Percentiles rank a stretch among this genome's conserved stretches.
Conservation (phyloP, 2,888 invertebrate species). For the Dascillus cervinus region DNA sequence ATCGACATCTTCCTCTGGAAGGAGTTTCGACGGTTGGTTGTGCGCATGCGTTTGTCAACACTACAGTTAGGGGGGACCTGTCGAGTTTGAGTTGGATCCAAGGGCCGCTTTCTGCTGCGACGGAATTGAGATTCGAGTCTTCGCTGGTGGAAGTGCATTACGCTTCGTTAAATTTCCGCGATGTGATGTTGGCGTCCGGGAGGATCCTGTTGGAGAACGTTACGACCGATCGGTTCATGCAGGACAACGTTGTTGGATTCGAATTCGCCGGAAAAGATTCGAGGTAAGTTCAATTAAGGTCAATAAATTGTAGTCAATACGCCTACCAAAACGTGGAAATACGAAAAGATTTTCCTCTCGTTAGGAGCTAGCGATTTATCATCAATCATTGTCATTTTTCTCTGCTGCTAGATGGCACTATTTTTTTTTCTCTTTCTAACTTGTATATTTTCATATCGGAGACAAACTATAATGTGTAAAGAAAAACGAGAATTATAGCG, state of each 20-base stretch:
- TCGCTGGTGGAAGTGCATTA: constrained; percentile 52
- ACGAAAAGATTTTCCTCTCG: too few relatives aligned
- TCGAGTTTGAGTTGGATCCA: constrained; percentile 77
- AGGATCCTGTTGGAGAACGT: constrained; percentile 77
- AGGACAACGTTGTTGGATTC: constrained; percentile 51
- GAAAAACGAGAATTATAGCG: too few relatives aligned
- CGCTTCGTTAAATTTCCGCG: constrained; percentile 85
- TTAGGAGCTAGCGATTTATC: too few relatives aligned
- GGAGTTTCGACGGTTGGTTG: constrained; percentile 31
- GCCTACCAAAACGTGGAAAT: too few relatives aligned
- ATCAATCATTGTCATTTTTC: too few relatives aligned
- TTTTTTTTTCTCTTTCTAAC: too few relatives aligned
- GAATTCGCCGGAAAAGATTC: constrained; percentile 48
- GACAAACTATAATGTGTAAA: too few relatives aligned
- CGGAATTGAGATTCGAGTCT: constrained; percentile 18
- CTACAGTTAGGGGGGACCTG: constrained; percentile 71
- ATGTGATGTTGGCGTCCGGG: constrained; percentile 88
- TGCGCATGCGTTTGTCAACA: constrained; percentile 70
- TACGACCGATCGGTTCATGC: constrained; percentile 47
- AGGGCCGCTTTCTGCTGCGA: constrained; percentile 42
- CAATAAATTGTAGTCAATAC: too few relatives aligned
- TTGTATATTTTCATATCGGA: too few relatives aligned
- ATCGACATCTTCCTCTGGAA: constrained; percentile 20
- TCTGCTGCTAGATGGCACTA: too few relatives aligned
- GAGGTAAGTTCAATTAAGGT: constrained; percentile 16